Evolutionary conservation across 2,888 invertebrate species (phyloP), one percentile per base, ranked within the genome.

Genomic region (Atrina japonica): DNA sequence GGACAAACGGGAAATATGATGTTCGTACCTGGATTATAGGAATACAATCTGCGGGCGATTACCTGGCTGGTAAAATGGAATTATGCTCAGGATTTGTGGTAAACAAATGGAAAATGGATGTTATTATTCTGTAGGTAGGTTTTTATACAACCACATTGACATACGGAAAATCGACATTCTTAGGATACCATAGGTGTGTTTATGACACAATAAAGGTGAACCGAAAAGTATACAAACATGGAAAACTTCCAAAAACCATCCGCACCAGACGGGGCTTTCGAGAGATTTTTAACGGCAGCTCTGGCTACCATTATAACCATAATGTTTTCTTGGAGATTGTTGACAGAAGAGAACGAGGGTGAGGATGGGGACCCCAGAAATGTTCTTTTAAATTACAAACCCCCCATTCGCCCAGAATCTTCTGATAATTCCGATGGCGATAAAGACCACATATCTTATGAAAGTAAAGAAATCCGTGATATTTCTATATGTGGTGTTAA

Each of bases 241-340:
- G 64, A 64, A 29, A 59, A 59, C 43, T 41, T 59, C n/a, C 27
- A 27, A 9, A 59, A 43, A 45, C 23, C 41, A 7, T 23, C 64
- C 27, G 68, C 55, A 30, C 68, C 77, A 29, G 83, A 80, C 29
- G 88, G 88, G 29, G 86, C 88, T 0, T 88, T 89, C 65, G 89
- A 88, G 70, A 66, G 88, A n/a, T 88, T 88, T 58, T 75, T 89
- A 5, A 85, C 89, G 1, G 87, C 89, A 0, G 88, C 89, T 23
- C 78, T 89, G 18, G 89, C 88, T 11, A 85, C 89, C 0, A 88
- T 89, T 9, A 84, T 89, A 9, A 89, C 89, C 3, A 87, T 89
- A 3, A 85, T 89, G 76, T 88, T 89, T 66, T 89, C 89, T 0
- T 89, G 89, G 89, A 70, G 87, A 30, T 70, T 89, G 6, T 65